These are phyloP conservation scores for Heterocephalus glaber DNA, from an alignment of 2,113 vertebrate genomes.

Conservation along the genomic window DNA sequence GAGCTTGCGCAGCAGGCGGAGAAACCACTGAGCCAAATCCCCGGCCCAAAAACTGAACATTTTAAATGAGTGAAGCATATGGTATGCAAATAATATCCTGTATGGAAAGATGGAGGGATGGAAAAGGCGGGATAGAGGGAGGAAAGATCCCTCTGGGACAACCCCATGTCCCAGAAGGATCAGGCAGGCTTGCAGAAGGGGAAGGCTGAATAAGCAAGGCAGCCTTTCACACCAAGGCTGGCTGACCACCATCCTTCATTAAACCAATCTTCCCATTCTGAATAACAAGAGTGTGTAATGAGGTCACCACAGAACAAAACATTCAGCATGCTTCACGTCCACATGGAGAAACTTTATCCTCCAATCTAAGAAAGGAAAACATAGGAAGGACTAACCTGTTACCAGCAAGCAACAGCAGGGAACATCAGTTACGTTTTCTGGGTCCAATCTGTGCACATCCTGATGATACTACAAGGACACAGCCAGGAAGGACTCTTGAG, in stretches of 20 bases:
- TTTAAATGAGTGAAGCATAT: neutral
- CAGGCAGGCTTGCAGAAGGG: neutral
- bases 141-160: neutral
- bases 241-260: neutral
- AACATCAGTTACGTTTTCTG: neutral
- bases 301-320: neutral
- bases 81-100: neutral
- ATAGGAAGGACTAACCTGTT: neutral
- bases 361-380: neutral
- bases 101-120: neutral
- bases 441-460: neutral
- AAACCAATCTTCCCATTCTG: neutral
- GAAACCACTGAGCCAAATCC: too few relatives aligned
- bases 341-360: neutral
- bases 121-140: neutral
- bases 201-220: neutral
- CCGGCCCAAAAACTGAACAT: fast-evolving
- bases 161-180: neutral
- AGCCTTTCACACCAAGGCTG: neutral
- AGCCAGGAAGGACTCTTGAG: neutral
- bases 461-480: neutral
- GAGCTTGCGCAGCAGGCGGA: too few relatives aligned
- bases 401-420: neutral
- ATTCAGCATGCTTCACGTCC: neutral
- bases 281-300: neutral